phyloP scores from a whole-genome alignment of 2,888 invertebrate species.

The Plebejus anna region DNA sequence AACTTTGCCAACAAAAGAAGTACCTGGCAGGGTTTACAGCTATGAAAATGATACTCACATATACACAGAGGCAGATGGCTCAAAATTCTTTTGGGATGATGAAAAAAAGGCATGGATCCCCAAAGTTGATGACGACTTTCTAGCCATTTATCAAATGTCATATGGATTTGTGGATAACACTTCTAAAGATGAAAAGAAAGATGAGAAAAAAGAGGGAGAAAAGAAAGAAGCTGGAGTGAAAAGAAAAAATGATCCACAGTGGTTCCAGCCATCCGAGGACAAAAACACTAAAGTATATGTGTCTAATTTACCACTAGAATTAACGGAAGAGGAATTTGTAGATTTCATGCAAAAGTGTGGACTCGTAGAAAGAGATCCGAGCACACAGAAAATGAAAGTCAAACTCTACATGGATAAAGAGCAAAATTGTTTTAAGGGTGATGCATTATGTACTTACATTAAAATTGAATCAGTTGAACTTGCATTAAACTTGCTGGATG shows the following conservation, averaged over 20 bases:
- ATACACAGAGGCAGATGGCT: constrained; percentile 92
- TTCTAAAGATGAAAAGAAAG: constrained; percentile 49
- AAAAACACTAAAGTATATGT: constrained; percentile 97
- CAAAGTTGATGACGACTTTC: constrained; percentile 97
- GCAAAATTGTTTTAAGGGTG: constrained; percentile 93
- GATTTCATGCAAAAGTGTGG: constrained; percentile 98
- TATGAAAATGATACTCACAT: constrained; percentile 88
- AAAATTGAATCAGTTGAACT: constrained; percentile 97
- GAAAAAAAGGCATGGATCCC: constrained; percentile 97
- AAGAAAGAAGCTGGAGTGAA: constrained; percentile 69
- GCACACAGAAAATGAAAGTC: constrained; percentile 89
- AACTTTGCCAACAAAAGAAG: constrained; percentile 46
- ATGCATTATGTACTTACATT: constrained; percentile 97
- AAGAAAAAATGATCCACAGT: constrained; percentile 82
- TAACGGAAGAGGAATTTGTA: constrained; percentile 93
- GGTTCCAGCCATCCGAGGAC: constrained; percentile 95
- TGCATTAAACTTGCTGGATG: constrained; percentile 95
- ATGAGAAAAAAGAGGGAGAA: constrained; percentile 51
- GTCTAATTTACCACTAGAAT: constrained; percentile 91
- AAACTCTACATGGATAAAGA: constrained; percentile 93
- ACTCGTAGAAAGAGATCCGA: constrained; percentile 92
- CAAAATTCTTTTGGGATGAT: constrained; percentile 94
- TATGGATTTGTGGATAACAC: constrained; percentile 91
- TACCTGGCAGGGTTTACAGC: constrained; percentile 77
- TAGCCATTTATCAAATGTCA: constrained; percentile 97